Percentiles rank a stretch among this genome's conserved stretches.
These are phyloP conservation scores for Argyra leucocephala DNA, from an alignment of 2,888 invertebrate genomes.

Conservation along the genomic window DNA sequence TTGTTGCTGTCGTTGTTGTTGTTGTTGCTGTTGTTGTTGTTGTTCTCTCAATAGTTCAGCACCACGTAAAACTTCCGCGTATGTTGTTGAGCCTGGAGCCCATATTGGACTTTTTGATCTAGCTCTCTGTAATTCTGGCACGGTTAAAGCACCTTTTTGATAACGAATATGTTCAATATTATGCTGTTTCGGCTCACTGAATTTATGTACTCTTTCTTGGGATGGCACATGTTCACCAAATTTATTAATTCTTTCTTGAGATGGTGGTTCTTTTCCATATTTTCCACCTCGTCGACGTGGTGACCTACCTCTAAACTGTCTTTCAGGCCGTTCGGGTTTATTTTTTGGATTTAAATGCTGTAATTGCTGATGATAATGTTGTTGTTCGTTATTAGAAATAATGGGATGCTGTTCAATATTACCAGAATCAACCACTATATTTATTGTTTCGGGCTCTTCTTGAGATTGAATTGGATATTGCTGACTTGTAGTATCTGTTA, in stretches of 20 bases:
- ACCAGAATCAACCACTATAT: constrained; percentile 2
- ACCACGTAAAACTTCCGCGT: constrained; percentile 70
- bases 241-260: background rate
- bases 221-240: constrained; percentile 17
- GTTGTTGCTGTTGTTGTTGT: constrained; percentile 9
- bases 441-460: background rate
- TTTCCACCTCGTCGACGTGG: constrained; percentile 29
- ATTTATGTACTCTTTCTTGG: constrained; percentile 17
- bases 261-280: constrained; percentile 2
- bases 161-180: background rate
- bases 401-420: background rate
- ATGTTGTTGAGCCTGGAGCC: constrained; percentile 63
- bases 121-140: constrained; percentile 34
- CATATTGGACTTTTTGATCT: constrained; percentile 64
- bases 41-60: constrained; percentile 37
- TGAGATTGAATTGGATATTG: constrained; percentile 15
- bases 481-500: background rate
- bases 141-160: constrained; percentile 15
- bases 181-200: constrained; percentile 12
- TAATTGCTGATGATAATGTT: constrained; percentile 14
- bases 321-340: constrained; percentile 22
- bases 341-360: constrained; percentile 15
- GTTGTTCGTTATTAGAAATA: constrained; percentile 16
- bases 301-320: constrained; percentile 33
- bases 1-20: background rate